A percentile compares a stretch with the other conserved stretches of the same genome.
Conservation (phyloP, 2,888 invertebrate species). For the Caenorhabditis becei region DNA sequence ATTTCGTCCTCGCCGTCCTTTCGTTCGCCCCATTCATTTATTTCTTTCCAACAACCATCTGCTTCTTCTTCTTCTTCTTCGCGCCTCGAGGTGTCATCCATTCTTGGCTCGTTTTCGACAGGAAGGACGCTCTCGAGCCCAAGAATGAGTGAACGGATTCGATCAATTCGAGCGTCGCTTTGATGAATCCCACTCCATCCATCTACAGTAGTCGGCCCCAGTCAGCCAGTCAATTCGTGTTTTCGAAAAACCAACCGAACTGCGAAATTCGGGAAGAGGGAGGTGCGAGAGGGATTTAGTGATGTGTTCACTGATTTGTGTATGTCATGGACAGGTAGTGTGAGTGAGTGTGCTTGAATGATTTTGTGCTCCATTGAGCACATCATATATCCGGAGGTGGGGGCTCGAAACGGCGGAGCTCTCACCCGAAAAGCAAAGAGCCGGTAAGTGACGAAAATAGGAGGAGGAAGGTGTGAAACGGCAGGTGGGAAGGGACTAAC, state of each 20-base stretch:
- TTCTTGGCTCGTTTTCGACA: constrained; percentile 10
- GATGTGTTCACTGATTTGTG: constrained; percentile 60
- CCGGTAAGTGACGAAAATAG: constrained; percentile 8
- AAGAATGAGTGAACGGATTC: constrained; percentile 31
- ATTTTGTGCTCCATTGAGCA: constrained; percentile 55
- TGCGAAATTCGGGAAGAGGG: constrained; percentile 5
- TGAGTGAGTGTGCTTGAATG: not conserved
- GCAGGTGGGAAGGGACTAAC: not conserved
- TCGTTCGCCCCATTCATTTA: constrained; percentile 1
- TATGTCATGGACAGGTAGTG: constrained; percentile 35
- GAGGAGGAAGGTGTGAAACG: not conserved
- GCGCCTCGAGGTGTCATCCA: constrained; percentile 12
- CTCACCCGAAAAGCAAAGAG: constrained; percentile 29
- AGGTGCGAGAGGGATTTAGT: constrained; percentile 23
- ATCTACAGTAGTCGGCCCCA: constrained; percentile 41
- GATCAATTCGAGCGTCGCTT: constrained; percentile 20
- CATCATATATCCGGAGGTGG: constrained; percentile 51
- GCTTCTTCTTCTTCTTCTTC: not conserved
- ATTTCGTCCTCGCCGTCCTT: constrained; percentile 9
- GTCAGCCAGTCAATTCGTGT: not conserved
- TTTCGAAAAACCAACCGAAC: constrained; percentile 3
- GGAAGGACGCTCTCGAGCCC: not conserved
- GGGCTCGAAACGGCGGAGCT: not conserved
- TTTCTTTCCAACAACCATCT: constrained; percentile 13
- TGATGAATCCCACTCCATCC: constrained; percentile 28